Evolutionary conservation across 1,140 invertebrate species (phyloP).

Genomic region (Dinoponera quadriceps): DNA sequence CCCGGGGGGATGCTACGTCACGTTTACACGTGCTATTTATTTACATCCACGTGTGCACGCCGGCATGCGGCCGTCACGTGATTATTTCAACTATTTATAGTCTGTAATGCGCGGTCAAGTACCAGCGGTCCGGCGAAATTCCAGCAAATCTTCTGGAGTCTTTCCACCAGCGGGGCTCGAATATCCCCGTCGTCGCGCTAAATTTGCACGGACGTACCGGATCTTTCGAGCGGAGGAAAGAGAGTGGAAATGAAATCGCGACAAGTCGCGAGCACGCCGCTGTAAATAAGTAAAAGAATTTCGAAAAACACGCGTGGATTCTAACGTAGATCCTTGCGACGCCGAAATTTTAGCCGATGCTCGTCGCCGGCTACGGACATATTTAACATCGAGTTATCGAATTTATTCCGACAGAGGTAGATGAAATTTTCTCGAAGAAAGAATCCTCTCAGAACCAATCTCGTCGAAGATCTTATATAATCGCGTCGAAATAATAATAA

Average conservation of each 20-base stretch:
- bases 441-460: too few species aligned
- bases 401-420: too few species aligned
- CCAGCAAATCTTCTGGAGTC: constrained; percentile 11
- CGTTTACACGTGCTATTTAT: constrained; percentile 44
- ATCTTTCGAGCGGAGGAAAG: neutral
- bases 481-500: too few species aligned
- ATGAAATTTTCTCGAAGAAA: too few species aligned
- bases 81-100: constrained; percentile 58
- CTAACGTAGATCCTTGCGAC: too few species aligned
- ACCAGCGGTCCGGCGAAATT: constrained; percentile 34
- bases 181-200: neutral
- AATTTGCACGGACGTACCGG: neutral
- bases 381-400: too few species aligned
- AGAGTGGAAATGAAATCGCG: neutral
- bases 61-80: constrained; percentile 39
- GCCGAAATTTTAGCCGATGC: too few species aligned
- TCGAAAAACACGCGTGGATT: too few species aligned
- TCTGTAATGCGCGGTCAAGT: constrained; percentile 40
- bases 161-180: neutral
- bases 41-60: constrained; percentile 42
- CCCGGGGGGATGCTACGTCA: constrained; percentile 21
- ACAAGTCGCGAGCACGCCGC: too few species aligned
- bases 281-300: too few species aligned
- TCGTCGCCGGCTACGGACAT: too few species aligned
- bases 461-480: too few species aligned